Conservation (phyloP, 2,797 vertebrate species). For the Gouania willdenowi region DNA sequence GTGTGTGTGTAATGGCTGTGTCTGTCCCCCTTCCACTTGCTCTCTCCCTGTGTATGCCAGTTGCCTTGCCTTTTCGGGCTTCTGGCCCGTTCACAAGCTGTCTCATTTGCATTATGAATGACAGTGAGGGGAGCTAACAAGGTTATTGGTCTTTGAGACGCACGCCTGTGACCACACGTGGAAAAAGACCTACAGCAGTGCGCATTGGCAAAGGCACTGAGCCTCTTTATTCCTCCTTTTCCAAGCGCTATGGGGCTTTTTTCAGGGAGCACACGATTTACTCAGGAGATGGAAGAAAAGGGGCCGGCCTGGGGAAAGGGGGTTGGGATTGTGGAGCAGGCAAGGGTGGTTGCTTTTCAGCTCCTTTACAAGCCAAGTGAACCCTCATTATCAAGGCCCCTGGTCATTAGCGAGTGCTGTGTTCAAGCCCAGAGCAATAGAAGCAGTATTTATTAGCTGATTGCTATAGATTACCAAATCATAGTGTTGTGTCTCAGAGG, state of each 20-base stretch:
- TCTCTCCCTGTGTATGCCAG: conserved; percentile 49
- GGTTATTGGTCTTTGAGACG: conserved; percentile 88
- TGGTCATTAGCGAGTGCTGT: conserved; percentile 67
- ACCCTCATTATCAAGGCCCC: conserved; percentile 75
- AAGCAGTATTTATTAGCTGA: conserved; percentile 63
- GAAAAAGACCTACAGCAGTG: conserved; percentile 94
- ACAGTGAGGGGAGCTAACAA: conserved; percentile 87
- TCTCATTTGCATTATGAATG: conserved; percentile 89
- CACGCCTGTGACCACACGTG: conserved; percentile 87
- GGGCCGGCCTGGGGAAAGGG: conserved; percentile 58
- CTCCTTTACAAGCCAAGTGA: conserved; percentile 76
- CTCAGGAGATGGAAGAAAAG: conserved; percentile 75
- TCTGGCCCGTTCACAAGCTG: conserved; percentile 84
- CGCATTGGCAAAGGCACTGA: conserved; percentile 80
- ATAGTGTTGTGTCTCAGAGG: conserved; percentile 32
- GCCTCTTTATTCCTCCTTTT: conserved; percentile 82
- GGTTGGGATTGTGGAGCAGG: conserved; percentile 41
- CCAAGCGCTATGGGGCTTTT: conserved; percentile 71
- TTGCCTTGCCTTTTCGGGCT: conserved; percentile 74
- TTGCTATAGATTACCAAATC: conserved; percentile 51
- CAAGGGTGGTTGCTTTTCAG: conserved; percentile 67
- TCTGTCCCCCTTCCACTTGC: conserved; percentile 31
- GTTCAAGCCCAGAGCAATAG: conserved; percentile 48
- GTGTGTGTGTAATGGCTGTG: conserved; percentile 8
- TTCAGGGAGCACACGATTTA: conserved; percentile 75